A percentile compares a stretch with the other conserved stretches of the same genome.
Evolutionary conservation across 92 coral and sea anemone species (phyloP).

Genomic region (Paramuricea clavata): DNA sequence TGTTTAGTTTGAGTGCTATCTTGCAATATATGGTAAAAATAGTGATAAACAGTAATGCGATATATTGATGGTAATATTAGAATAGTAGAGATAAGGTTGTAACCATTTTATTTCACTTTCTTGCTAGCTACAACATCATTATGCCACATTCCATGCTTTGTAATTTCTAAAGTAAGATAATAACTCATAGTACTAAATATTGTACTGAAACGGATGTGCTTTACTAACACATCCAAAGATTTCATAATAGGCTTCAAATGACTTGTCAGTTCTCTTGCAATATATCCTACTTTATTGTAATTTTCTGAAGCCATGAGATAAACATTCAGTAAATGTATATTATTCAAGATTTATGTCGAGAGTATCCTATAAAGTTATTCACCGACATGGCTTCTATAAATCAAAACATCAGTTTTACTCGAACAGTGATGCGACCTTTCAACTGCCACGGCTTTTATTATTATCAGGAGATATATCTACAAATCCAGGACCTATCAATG

Average conservation of each 20-base stretch:
- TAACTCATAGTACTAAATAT: slow-evolving; percentile 55
- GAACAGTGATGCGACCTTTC: background rate
- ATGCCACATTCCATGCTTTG: slow-evolving; percentile 56
- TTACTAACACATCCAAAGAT: slow-evolving; percentile 24
- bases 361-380: too few relatives aligned
- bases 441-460: too few relatives aligned
- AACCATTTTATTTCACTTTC: slow-evolving; percentile 45
- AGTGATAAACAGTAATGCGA: too few relatives aligned
- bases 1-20: too few relatives aligned
- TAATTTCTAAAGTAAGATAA: slow-evolving; percentile 37
- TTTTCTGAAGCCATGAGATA: slow-evolving; percentile 24
- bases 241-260: slow-evolving; percentile 46
- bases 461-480: slow-evolving; percentile 23
- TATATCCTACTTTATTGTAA: slow-evolving; percentile 70
- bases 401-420: too few relatives aligned
- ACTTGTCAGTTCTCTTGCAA: slow-evolving; percentile 54
- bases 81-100: too few relatives aligned
- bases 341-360: too few relatives aligned
- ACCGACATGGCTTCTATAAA: too few relatives aligned
- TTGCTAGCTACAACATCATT: slow-evolving; percentile 49
- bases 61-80: too few relatives aligned
- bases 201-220: slow-evolving; percentile 40
- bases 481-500: slow-evolving; percentile 57
- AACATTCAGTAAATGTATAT: too few relatives aligned
- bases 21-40: too few relatives aligned